phyloP scores from a whole-genome alignment of 2,797 vertebrate species.

The Helostoma temminkii region DNA sequence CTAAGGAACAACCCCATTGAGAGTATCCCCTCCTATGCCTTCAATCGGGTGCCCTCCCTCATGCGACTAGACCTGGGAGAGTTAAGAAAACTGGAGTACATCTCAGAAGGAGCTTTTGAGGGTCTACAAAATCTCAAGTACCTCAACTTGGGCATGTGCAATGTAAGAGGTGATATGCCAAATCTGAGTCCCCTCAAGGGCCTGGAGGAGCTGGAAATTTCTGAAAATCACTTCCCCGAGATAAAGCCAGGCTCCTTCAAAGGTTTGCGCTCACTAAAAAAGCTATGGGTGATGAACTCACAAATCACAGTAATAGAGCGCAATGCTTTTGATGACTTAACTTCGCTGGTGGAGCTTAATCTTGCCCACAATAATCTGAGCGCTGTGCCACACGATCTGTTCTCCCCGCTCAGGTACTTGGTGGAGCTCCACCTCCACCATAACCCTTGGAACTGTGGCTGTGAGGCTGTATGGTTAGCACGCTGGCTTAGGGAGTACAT shows the following conservation, averaged over 20 bases:
- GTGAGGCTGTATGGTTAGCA: slow-evolving; percentile 95
- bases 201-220: slow-evolving; percentile 97
- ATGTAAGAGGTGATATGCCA: slow-evolving; percentile 95
- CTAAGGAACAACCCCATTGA: slow-evolving; percentile 98
- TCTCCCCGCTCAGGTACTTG: slow-evolving; percentile 92
- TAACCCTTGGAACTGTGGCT: slow-evolving; percentile 98
- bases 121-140: slow-evolving; percentile 98
- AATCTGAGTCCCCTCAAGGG: slow-evolving; percentile 93
- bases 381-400: slow-evolving; percentile 95
- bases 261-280: slow-evolving; percentile 92
- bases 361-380: slow-evolving; percentile 98
- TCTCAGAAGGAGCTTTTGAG: slow-evolving; percentile 98
- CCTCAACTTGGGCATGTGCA: slow-evolving; percentile 98
- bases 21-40: slow-evolving; percentile 98
- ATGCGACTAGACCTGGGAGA: slow-evolving; percentile 97
- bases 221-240: slow-evolving; percentile 93
- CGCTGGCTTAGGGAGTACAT: slow-evolving; percentile 96
- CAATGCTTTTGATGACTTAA: slow-evolving; percentile 94
- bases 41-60: slow-evolving; percentile 97
- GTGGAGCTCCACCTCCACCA: slow-evolving; percentile 98
- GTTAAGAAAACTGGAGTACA: slow-evolving; percentile 96
- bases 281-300: slow-evolving; percentile 99
- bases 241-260: slow-evolving; percentile 95
- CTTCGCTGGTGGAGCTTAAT: slow-evolving; percentile 95
- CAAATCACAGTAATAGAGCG: slow-evolving; percentile 94